phyloP scores from a whole-genome alignment of 1,140 invertebrate species.

The Euschistus heros region DNA sequence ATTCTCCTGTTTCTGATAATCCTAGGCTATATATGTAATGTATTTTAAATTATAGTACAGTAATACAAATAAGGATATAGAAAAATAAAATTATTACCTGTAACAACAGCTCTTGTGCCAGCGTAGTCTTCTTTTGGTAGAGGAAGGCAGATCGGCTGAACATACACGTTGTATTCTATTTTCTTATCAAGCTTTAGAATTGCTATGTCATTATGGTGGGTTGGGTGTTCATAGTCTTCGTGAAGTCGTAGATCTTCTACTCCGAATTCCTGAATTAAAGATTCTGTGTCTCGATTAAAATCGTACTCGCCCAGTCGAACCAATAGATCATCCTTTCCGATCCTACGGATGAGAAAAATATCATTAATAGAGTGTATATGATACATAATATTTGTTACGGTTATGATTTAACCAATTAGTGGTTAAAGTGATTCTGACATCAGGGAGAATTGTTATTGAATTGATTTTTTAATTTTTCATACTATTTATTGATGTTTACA shows the following conservation, averaged over 20 bases:
- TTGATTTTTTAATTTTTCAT: too few species aligned
- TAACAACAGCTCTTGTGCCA: slow-evolving; percentile 27
- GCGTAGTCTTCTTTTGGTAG: slow-evolving; percentile 34
- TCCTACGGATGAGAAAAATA: slow-evolving; percentile 1
- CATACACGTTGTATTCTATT: slow-evolving; percentile 42
- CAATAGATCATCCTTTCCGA: slow-evolving; percentile 17
- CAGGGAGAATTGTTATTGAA: too few species aligned
- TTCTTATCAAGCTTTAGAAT: slow-evolving; percentile 54
- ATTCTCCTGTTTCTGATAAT: too few species aligned
- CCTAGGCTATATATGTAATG: too few species aligned
- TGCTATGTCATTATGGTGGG: slow-evolving; percentile 72
- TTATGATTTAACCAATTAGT: too few species aligned
- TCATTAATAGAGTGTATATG: too few species aligned
- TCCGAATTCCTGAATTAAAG: slow-evolving; percentile 26
- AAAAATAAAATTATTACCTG: slow-evolving; percentile 29
- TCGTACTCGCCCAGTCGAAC: slow-evolving; percentile 32
- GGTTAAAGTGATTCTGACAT: too few species aligned
- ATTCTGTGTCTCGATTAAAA: slow-evolving; percentile 27
- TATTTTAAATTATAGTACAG: too few species aligned
- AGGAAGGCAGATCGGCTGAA: slow-evolving; percentile 63
- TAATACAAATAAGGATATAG: too few species aligned
- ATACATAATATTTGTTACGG: too few species aligned
- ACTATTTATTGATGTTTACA: too few species aligned
- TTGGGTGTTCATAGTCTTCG: slow-evolving; percentile 53
- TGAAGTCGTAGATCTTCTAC: slow-evolving; percentile 41